Conservation (phyloP, 2,797 vertebrate genomes). For the Amphiprion clarkii region DNA sequence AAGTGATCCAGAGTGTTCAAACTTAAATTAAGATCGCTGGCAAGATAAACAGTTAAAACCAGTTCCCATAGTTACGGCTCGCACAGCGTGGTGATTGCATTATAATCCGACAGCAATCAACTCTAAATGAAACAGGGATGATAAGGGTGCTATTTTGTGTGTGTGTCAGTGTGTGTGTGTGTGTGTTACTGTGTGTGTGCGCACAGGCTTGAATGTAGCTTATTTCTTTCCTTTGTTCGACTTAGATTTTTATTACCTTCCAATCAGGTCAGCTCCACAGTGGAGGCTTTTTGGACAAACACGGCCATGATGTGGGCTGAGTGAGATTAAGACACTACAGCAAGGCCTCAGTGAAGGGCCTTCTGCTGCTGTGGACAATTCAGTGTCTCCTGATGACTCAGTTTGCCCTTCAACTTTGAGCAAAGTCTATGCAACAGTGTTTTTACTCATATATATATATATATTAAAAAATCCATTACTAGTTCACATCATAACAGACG, state of each 20-base stretch:
- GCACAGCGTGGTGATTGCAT: slow-evolving; percentile 99
- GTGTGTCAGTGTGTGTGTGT: slow-evolving; percentile 43
- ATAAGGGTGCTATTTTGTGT: slow-evolving; percentile 98
- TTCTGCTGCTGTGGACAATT: slow-evolving; percentile 38
- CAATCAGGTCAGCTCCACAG: slow-evolving; percentile 94
- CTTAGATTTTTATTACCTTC: slow-evolving; percentile 98
- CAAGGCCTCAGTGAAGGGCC: slow-evolving; percentile 71
- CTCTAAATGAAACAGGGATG: slow-evolving; percentile 99
- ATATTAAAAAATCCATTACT: background rate
- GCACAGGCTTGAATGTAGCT: slow-evolving; percentile 67
- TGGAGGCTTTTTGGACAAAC: slow-evolving; percentile 95
- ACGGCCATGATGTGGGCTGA: slow-evolving; percentile 81
- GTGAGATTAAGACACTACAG: slow-evolving; percentile 81
- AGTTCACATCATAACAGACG: slow-evolving; percentile 6
- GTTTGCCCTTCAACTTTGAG: slow-evolving; percentile 35
- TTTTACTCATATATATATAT: background rate
- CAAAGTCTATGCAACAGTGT: background rate
- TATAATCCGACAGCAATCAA: slow-evolving; percentile 99
- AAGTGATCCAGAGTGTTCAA: slow-evolving; percentile 99
- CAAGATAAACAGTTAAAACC: slow-evolving; percentile 99
- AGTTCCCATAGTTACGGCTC: slow-evolving; percentile 99
- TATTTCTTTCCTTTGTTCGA: slow-evolving; percentile 88
- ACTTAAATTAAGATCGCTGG: slow-evolving; percentile 99
- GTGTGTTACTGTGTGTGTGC: slow-evolving; percentile 40
- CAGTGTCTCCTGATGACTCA: slow-evolving; percentile 21